Conservation (phyloP, 2,797 vertebrate species). For the Australoheros facetus region DNA sequence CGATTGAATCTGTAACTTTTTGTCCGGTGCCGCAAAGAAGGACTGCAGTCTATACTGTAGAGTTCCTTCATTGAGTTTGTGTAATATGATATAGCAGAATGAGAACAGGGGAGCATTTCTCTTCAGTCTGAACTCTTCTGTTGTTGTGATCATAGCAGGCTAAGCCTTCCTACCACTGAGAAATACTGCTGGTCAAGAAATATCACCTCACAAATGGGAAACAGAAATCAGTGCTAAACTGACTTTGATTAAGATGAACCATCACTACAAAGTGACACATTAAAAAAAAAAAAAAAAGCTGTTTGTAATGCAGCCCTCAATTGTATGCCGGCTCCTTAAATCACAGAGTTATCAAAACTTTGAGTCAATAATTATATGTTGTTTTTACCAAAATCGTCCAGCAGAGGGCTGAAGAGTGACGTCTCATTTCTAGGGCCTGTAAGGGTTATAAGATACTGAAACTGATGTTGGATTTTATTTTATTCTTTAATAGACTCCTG, state of each 20-base stretch:
- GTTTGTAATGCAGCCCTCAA: accelerated
- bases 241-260: background rate
- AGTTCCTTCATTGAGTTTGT: background rate
- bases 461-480: too few relatives aligned
- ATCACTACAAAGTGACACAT: background rate
- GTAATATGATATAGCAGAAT: background rate
- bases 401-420: background rate
- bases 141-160: background rate
- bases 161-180: background rate
- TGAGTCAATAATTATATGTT: background rate
- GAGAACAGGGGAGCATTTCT: background rate
- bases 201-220: background rate
- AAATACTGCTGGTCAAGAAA: background rate
- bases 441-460: too few relatives aligned
- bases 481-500: too few relatives aligned
- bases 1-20: background rate
- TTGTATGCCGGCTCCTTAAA: accelerated
- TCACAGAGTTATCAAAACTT: background rate
- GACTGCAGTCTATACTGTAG: background rate
- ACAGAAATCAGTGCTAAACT: background rate
- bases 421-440: too few relatives aligned
- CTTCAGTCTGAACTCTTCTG: background rate
- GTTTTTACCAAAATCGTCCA: background rate
- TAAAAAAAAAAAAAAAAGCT: too few relatives aligned
- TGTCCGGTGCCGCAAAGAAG: background rate